Percentiles rank a stretch among this genome's conserved stretches.
Evolutionary conservation across 1,140 invertebrate species (phyloP).

Genomic region (Ooceraea biroi): DNA sequence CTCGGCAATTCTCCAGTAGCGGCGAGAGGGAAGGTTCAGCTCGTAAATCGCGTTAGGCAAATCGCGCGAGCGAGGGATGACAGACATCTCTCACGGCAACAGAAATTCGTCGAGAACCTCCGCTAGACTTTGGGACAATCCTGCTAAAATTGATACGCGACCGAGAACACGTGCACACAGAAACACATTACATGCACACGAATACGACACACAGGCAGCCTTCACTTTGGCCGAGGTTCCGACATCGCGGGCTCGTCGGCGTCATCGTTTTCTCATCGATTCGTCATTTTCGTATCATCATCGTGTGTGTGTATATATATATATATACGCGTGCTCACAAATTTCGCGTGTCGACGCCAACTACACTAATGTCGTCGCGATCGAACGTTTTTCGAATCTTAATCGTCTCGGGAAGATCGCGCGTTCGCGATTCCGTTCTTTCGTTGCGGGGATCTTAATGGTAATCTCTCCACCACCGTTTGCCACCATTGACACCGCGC

Average conservation of each 20-base stretch:
- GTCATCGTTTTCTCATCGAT: slow-evolving; percentile 59
- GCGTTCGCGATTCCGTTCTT: neutral
- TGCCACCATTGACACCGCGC: slow-evolving; percentile 15
- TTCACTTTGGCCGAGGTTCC: slow-evolving; percentile 83
- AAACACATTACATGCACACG: neutral
- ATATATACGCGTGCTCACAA: neutral
- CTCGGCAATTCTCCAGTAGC: slow-evolving; percentile 4
- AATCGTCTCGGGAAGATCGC: slow-evolving; percentile 19
- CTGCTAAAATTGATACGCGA: slow-evolving; percentile 54
- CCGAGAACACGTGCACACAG: slow-evolving; percentile 1
- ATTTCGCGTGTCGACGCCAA: neutral
- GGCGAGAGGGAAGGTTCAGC: neutral
- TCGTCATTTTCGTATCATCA: slow-evolving; percentile 33
- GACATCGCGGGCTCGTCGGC: slow-evolving; percentile 67
- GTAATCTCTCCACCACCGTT: neutral
- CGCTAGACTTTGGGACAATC: slow-evolving; percentile 81
- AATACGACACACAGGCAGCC: slow-evolving; percentile 60
- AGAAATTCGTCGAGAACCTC: slow-evolving; percentile 80
- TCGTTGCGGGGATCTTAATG: neutral
- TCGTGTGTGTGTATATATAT: too few relatives aligned
- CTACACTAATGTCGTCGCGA: slow-evolving; percentile 18
- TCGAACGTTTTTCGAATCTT: slow-evolving; percentile 21
- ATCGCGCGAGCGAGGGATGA: neutral
- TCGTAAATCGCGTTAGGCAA: neutral
- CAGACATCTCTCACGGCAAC: neutral